Base-by-base conservation (phyloP, 2,113 vertebrate species). In the Gobiocypris rarus region DNA sequence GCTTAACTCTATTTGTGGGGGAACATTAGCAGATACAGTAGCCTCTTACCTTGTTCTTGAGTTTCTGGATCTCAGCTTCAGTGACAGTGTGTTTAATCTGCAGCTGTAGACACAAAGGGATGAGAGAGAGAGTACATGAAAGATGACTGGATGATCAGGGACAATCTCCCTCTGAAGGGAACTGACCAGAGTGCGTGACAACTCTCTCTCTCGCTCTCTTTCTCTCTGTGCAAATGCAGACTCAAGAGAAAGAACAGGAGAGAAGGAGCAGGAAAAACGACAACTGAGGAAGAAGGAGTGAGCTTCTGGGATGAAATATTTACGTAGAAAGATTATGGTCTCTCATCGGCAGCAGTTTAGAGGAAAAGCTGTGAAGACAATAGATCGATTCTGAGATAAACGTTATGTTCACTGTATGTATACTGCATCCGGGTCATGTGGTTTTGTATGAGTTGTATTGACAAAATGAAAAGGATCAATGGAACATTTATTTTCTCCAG, bases 41-140 rank as follows among this genome's bases (percentile, higher is more conserved):
- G 38, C 9, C 84, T 87, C 97, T 95, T 97, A 99, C 98, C 98
- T 99, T 99, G 81, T 93, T 97, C 92, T 99, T 99, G 81, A 99
- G 95, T 95, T 99, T 99, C 94, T 98, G 97, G 93, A 99, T 98
- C 95, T 99, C 97, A 86, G 97, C 97, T 95, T 99, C 97, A 75
- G 98, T 99, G 92, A 99, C 97, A 69, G 96, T 97, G 93, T 99
- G 97, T 93, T 99, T 99, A 94, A 99, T 97, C 95, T 99, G 97
- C 90, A 99, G 95, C 98, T 99, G 94, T 92, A 86, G 82, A 92
- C 91, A 89, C 85, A 90, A 89, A 89, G 58, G 22, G 54, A 75
- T 59, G 5, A 65, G 34, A 74, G 34, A 74, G 50, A 50, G 24
- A 75, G 70, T 61, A 76, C 74, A 43, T 71, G 70, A 75, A 19